phyloP scores from a whole-genome alignment of 2,113 vertebrate genomes.

The Myocastor coypus region DNA sequence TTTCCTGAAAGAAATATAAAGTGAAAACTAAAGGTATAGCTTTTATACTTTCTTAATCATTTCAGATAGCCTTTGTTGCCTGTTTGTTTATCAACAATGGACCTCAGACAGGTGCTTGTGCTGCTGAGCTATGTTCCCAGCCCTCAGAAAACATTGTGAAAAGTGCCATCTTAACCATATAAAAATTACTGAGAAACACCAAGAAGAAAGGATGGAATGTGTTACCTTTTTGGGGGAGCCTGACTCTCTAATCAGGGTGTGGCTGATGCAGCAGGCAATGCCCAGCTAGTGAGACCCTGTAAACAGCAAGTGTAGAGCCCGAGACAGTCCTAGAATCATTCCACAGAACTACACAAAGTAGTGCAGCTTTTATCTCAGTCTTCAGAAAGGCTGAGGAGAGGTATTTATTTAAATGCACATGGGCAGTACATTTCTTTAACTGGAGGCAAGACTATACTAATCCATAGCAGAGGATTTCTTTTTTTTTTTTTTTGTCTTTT shows the following conservation, averaged over 20 bases:
- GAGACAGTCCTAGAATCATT: not conserved
- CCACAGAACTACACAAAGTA: not conserved
- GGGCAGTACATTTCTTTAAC: not conserved
- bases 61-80: not conserved
- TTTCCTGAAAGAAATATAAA: constrained; percentile 9
- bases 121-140: no score
- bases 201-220: not conserved
- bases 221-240: not conserved
- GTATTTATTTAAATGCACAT: not conserved
- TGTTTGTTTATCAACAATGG: no score
- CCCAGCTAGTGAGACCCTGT: not conserved
- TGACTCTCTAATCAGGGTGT: not conserved
- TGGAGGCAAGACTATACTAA: not conserved
- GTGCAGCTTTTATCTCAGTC: not conserved
- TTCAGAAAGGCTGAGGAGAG: not conserved
- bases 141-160: not conserved
- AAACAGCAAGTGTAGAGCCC: not conserved
- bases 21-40: not conserved
- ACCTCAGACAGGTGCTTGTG: no score
- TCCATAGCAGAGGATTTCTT: no score
- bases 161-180: not conserved
- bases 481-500: no score
- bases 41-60: not conserved
- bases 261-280: not conserved
- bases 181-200: not conserved